phyloP scores from a whole-genome alignment of 2,888 invertebrate species.

The Caenorhabditis japonica region DNA sequence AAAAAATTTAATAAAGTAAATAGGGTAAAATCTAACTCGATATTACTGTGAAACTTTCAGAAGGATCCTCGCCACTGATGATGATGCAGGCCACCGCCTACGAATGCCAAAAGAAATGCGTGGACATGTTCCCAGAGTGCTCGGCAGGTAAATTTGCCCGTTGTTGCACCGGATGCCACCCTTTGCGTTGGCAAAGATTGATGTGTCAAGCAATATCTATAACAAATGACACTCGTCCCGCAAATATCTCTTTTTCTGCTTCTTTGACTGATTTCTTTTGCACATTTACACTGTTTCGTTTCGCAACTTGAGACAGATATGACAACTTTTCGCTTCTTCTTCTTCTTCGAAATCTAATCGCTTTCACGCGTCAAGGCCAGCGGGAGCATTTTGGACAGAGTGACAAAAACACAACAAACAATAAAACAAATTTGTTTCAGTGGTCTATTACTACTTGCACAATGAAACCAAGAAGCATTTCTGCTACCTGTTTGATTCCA shows the following conservation, averaged over 20 bases:
- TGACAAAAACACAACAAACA: constrained; percentile 11
- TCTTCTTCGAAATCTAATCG: constrained; percentile 41
- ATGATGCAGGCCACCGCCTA: constrained; percentile 67
- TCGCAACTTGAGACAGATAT: constrained; percentile 49
- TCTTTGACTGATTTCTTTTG: constrained; percentile 54
- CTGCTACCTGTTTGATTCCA: constrained; percentile 66
- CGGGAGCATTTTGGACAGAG: constrained; percentile 12
- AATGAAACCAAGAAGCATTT: constrained; percentile 67
- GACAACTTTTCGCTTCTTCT: constrained; percentile 23
- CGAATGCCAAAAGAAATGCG: constrained; percentile 68
- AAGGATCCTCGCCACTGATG: constrained; percentile 61
- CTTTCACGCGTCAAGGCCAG: not conserved
- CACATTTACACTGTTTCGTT: constrained; percentile 53
- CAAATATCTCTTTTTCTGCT: constrained; percentile 48
- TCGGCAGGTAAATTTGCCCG: constrained; percentile 56
- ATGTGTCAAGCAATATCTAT: constrained; percentile 55
- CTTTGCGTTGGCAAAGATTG: constrained; percentile 27
- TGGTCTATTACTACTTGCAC: constrained; percentile 69
- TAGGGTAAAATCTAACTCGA: too few relatives aligned
- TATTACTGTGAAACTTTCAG: too few relatives aligned
- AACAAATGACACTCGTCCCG: constrained; percentile 52
- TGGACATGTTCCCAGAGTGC: constrained; percentile 66
- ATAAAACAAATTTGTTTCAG: constrained; percentile 47
- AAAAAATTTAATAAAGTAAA: too few relatives aligned
- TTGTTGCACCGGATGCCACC: constrained; percentile 31